Evolutionary conservation across 2,888 invertebrate genomes (phyloP).

Genomic region (Athalia circularis): DNA sequence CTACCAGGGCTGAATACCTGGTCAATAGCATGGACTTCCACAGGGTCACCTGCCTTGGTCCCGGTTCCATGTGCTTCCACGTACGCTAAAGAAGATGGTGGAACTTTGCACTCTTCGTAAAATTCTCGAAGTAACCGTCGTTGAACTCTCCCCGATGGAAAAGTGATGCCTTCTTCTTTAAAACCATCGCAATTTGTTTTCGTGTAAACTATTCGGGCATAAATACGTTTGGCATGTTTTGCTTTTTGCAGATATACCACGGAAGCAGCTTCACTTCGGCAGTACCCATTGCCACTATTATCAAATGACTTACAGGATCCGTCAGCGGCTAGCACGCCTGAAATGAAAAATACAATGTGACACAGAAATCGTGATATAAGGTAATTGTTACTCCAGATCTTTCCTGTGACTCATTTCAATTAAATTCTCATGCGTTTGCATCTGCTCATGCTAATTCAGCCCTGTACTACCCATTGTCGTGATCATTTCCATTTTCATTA

Average conservation of each 20-base stretch:
- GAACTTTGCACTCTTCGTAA: constrained; percentile 76
- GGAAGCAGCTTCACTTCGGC: constrained; percentile 84
- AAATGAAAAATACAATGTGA: too few species aligned
- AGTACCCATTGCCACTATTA: constrained; percentile 85
- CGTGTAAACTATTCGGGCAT: constrained; percentile 75
- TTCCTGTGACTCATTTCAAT: not conserved
- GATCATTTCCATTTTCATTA: not conserved
- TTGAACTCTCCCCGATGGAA: constrained; percentile 51
- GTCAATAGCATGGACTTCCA: constrained; percentile 80
- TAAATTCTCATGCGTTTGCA: not conserved
- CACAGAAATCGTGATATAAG: too few species aligned
- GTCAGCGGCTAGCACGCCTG: constrained; percentile 84
- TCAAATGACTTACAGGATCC: constrained; percentile 94
- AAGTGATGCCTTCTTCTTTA: constrained; percentile 54
- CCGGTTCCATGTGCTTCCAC: constrained; percentile 81
- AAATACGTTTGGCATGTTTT: constrained; percentile 70
- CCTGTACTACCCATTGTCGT: not conserved
- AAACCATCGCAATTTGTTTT: constrained; percentile 76
- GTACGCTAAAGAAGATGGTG: constrained; percentile 77
- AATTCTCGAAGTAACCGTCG: constrained; percentile 72
- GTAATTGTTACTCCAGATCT: too few species aligned
- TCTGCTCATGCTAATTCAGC: not conserved
- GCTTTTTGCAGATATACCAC: constrained; percentile 82
- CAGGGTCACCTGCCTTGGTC: constrained; percentile 79
- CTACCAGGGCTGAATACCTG: constrained; percentile 77